Conservation (phyloP, 1,140 invertebrate genomes). For the Drosophila orena region DNA sequence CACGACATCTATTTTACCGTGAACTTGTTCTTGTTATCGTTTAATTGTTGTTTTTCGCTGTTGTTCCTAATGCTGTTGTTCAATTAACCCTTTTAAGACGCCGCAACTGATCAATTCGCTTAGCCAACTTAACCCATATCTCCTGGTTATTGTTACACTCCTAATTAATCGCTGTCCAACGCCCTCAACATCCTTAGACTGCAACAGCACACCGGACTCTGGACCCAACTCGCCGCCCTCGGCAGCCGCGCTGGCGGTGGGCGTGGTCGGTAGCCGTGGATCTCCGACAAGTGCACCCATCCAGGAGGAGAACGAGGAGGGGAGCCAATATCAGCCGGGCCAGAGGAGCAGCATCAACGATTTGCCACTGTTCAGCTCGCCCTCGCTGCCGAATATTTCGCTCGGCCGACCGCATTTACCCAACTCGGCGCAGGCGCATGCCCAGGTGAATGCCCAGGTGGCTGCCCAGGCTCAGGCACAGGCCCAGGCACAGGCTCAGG, state of each 20-base stretch:
- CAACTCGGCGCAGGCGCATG: conserved; percentile 80
- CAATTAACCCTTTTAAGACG: conserved; percentile 6
- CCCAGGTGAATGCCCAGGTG: conserved; percentile 51
- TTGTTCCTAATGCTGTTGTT: conserved; percentile 22
- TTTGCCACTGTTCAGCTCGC: conserved; percentile 94
- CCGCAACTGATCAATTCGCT: conserved; percentile 10
- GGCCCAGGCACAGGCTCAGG: conserved; percentile 69
- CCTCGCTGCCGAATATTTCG: conserved; percentile 98
- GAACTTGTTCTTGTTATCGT: conserved; percentile 1
- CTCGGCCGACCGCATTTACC: conserved; percentile 92
- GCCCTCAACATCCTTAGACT: conserved; percentile 44
- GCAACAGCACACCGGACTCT: conserved; percentile 91
- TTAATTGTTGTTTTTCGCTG: conserved; percentile 28
- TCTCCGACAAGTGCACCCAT: conserved; percentile 88
- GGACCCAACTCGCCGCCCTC: conserved; percentile 93
- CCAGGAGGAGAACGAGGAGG: conserved; percentile 88
- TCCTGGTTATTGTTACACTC: neutral
- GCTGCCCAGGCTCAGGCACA: conserved; percentile 57
- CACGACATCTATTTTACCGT: neutral
- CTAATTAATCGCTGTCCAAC: neutral
- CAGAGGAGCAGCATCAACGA: conserved; percentile 85
- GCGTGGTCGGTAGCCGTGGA: conserved; percentile 85
- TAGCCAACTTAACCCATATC: neutral
- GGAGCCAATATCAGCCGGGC: conserved; percentile 80
- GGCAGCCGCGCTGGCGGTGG: conserved; percentile 86